Percentiles rank a stretch among this genome's conserved stretches.
Evolutionary conservation across 2,113 vertebrate species (phyloP).

Genomic region (Hippocampus barbouri): DNA sequence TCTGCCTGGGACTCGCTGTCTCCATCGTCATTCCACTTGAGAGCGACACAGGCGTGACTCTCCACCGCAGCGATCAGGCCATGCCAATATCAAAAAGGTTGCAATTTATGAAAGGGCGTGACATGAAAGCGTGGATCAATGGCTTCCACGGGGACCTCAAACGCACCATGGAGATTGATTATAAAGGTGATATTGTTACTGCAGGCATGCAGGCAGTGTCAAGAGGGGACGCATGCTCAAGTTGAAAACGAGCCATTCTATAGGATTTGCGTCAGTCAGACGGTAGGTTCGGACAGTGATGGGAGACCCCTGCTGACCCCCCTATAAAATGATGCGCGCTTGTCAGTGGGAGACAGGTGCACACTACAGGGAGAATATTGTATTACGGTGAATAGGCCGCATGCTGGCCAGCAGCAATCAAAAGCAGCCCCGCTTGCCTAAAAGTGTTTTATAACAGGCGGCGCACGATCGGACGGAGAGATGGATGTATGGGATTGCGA

Average conservation of each 20-base stretch:
- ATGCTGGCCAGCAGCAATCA: constrained; percentile 39
- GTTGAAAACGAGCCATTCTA: constrained; percentile 54
- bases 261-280: constrained; percentile 66
- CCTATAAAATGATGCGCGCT: constrained; percentile 31
- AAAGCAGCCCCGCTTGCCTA: constrained; percentile 20
- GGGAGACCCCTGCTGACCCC: constrained; percentile 57
- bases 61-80: constrained; percentile 36
- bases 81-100: constrained; percentile 68
- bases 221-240: constrained; percentile 44
- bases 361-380: constrained; percentile 50
- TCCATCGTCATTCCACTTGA: constrained; percentile 39
- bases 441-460: constrained; percentile 44
- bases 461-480: constrained; percentile 8
- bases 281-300: constrained; percentile 56
- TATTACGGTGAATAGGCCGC: constrained; percentile 47
- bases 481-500: constrained; percentile 49
- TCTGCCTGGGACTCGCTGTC: constrained; percentile 28
- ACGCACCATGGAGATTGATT: constrained; percentile 41
- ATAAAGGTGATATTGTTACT: constrained; percentile 61
- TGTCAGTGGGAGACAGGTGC: constrained; percentile 58
- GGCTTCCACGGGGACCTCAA: constrained; percentile 48
- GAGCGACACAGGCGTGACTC: constrained; percentile 21
- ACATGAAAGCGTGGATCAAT: constrained; percentile 68
- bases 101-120: constrained; percentile 68
- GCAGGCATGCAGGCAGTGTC: constrained; percentile 39